phyloP scores from a whole-genome alignment of 2,113 vertebrate species.

The Probosciger aterrimus region DNA sequence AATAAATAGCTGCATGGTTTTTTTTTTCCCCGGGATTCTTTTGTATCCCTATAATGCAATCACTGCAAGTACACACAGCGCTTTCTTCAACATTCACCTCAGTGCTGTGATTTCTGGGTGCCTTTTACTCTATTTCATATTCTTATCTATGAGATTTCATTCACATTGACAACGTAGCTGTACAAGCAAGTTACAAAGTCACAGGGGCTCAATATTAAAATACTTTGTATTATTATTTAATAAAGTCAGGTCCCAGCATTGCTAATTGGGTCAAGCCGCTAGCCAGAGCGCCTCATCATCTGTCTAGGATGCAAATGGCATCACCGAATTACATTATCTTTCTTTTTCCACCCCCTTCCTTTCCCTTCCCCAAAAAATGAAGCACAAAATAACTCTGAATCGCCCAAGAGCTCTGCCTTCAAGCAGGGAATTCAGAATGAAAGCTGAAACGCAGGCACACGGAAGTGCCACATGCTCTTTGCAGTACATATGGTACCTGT shows the following conservation, averaged over 20 bases:
- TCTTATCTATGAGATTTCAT: constrained; percentile 40
- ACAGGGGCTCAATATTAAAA: constrained; percentile 54
- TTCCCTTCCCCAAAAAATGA: constrained; percentile 28
- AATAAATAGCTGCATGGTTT: neutral
- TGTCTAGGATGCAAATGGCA: constrained; percentile 72
- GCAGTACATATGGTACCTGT: constrained; percentile 64
- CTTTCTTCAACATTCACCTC: constrained; percentile 18
- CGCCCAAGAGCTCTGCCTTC: constrained; percentile 46
- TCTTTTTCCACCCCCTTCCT: neutral
- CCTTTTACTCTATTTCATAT: constrained; percentile 17
- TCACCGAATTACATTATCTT: constrained; percentile 60
- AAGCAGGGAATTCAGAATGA: constrained; percentile 10
- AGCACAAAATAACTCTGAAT: constrained; percentile 45
- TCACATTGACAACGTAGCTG: constrained; percentile 25
- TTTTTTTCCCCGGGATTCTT: neutral
- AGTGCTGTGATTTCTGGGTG: constrained; percentile 44
- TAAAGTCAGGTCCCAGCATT: constrained; percentile 65
- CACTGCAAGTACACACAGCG: neutral
- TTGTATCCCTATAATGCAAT: neutral
- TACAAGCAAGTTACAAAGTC: constrained; percentile 48
- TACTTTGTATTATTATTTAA: constrained; percentile 71
- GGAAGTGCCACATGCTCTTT: constrained; percentile 28
- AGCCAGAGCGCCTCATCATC: constrained; percentile 74
- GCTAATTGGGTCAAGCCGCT: constrained; percentile 71
- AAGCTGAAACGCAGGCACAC: neutral